Evolutionary conservation across 2,113 vertebrate genomes (phyloP).

Genomic region (Leptosomus discolor): DNA sequence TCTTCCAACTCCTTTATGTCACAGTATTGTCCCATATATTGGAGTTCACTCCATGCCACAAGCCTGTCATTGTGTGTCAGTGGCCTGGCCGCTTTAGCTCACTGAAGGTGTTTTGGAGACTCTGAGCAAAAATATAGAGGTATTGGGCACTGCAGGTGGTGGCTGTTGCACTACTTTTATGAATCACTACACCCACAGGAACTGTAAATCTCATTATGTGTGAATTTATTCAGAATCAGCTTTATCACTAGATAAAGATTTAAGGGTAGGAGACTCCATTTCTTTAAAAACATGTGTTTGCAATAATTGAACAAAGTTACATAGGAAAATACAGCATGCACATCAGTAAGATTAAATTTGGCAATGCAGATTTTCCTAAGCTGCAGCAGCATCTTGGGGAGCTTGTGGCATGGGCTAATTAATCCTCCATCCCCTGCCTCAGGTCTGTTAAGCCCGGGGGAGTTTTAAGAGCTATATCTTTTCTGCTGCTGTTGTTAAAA

Average conservation of each 20-base stretch:
- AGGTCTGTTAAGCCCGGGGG: not conserved
- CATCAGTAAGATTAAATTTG: not conserved
- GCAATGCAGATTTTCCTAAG: not conserved
- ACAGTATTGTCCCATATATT: not conserved
- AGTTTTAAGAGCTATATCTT: not conserved
- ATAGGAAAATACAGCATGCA: not conserved
- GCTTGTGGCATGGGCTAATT: not conserved
- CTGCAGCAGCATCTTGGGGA: not conserved
- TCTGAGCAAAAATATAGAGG: not conserved
- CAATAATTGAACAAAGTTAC: not conserved
- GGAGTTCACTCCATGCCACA: fast-evolving
- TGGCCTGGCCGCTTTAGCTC: not conserved
- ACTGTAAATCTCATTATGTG: not conserved
- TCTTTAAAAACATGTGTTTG: not conserved
- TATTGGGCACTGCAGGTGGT: not conserved
- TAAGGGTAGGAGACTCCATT: not conserved
- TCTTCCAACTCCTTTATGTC: not conserved
- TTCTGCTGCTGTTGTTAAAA: not conserved
- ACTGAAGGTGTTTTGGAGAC: not conserved
- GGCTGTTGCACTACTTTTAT: not conserved
- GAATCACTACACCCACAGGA: not conserved
- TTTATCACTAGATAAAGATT: not conserved
- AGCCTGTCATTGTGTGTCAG: not conserved
- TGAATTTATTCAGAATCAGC: not conserved
- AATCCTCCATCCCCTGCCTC: not conserved